Percentiles rank a stretch among this genome's conserved stretches.
Evolutionary conservation across 2,113 vertebrate species (phyloP).

Genomic region (Xyrauchen texanus): DNA sequence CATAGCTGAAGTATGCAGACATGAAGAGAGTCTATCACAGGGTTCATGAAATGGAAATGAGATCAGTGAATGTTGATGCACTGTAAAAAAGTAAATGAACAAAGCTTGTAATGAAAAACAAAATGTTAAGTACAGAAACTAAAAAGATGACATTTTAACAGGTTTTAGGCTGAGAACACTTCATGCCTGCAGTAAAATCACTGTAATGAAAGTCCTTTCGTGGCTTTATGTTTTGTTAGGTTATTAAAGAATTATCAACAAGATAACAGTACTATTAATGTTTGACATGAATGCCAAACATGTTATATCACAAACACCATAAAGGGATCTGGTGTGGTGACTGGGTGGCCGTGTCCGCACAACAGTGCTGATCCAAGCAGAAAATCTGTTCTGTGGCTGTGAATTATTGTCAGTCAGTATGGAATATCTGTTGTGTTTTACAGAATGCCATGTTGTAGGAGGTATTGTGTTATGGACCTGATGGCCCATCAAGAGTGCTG

Average conservation of each 20-base stretch:
- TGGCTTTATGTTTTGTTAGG: not conserved
- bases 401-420: too few species aligned
- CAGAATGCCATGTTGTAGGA: too few species aligned
- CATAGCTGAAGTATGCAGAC: not conserved
- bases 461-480: constrained; percentile 39
- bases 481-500: constrained; percentile 43
- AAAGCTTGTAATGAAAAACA: too few species aligned
- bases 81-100: too few species aligned
- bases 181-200: not conserved
- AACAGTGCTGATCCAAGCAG: constrained; percentile 13
- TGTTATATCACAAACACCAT: not conserved
- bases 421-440: too few species aligned
- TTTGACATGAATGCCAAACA: not conserved
- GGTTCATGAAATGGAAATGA: constrained; percentile 8
- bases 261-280: not conserved
- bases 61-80: constrained; percentile 2
- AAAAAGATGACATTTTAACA: too few species aligned
- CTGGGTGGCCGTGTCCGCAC: not conserved
- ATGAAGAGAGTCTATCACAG: not conserved
- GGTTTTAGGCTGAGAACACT: too few species aligned
- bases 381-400: too few species aligned
- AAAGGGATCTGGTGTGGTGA: not conserved
- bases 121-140: too few species aligned
- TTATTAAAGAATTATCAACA: not conserved
- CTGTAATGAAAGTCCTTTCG: not conserved